A percentile compares a stretch with the other conserved stretches of the same genome.
Conservation (phyloP, 2,797 vertebrate species). For the Tamandua tetradactyla region DNA sequence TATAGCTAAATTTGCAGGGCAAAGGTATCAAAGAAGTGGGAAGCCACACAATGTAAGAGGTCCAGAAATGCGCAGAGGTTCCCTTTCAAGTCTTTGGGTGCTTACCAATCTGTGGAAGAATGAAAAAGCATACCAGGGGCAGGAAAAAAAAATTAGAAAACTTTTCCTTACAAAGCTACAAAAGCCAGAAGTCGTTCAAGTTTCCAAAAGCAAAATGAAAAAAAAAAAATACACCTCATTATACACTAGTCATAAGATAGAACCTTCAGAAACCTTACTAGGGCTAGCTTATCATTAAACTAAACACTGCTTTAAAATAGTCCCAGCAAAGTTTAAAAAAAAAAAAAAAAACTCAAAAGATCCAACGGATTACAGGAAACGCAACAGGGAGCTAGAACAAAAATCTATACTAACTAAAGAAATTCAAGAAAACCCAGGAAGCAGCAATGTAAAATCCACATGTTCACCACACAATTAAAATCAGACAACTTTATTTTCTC, state of each 20-base stretch:
- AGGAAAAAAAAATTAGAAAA: neutral
- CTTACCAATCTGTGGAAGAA: neutral
- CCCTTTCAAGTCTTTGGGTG: neutral
- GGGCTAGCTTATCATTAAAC: neutral
- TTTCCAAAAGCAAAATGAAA: neutral
- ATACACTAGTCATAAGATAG: neutral
- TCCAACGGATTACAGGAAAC: neutral
- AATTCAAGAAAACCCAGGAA: slow-evolving; percentile 45
- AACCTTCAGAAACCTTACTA: slow-evolving; percentile 8
- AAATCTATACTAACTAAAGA: neutral
- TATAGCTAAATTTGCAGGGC: neutral
- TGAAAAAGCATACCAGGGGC: neutral
- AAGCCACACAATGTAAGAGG: neutral
- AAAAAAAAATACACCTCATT: neutral
- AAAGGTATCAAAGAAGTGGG: slow-evolving; percentile 36
- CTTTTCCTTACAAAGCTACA: slow-evolving; percentile 9
- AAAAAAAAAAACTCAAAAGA: neutral
- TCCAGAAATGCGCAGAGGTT: neutral
- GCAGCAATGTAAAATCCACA: neutral
- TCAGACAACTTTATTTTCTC: neutral
- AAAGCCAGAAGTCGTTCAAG: neutral
- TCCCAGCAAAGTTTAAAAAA: neutral
- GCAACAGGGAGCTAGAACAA: neutral
- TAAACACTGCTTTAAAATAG: neutral
- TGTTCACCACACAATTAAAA: neutral